These are phyloP conservation scores for Atta colombica DNA, from an alignment of 1,140 invertebrate genomes.

Conservation along the genomic window DNA sequence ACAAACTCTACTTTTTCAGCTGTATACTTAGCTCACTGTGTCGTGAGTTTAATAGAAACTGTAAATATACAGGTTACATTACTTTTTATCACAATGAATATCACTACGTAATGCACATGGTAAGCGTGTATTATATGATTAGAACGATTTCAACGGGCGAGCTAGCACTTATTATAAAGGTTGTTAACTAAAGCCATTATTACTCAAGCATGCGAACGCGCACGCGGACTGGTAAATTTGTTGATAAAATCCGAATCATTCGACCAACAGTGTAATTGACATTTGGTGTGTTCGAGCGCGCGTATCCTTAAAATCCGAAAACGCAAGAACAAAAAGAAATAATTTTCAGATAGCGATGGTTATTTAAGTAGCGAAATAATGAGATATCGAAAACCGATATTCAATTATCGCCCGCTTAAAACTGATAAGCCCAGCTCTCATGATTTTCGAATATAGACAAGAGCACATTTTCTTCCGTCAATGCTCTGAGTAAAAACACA, in stretches of 20 bases:
- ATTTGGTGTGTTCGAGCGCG: neutral
- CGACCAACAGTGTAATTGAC: conserved; percentile 13
- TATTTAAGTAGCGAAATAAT: conserved; percentile 64
- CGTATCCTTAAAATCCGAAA: conserved; percentile 37
- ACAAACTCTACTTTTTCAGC: conserved; percentile 50
- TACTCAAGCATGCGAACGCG: conserved; percentile 47
- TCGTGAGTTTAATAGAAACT: conserved; percentile 62
- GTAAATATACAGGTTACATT: conserved; percentile 49
- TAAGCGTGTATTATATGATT: conserved; percentile 64
- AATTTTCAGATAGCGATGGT: conserved; percentile 19
- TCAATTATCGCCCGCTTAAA: conserved; percentile 63
- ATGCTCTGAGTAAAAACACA: neutral
- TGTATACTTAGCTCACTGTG: conserved; percentile 47
- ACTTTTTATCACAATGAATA: conserved; percentile 64
- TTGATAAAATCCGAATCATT: conserved; percentile 58
- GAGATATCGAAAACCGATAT: conserved; percentile 64
- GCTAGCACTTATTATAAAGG: conserved; percentile 54
- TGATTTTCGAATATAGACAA: conserved; percentile 48
- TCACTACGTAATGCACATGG: conserved; percentile 54
- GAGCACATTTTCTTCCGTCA: conserved; percentile 12
- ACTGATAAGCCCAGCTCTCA: conserved; percentile 48
- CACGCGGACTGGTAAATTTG: conserved; percentile 26
- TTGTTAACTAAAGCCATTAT: conserved; percentile 56
- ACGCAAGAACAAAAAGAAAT: conserved; percentile 6
- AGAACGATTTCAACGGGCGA: conserved; percentile 31